These are phyloP conservation scores for Chloropsis cyanopogon DNA, from an alignment of 2,113 vertebrate species.

Conservation along the genomic window DNA sequence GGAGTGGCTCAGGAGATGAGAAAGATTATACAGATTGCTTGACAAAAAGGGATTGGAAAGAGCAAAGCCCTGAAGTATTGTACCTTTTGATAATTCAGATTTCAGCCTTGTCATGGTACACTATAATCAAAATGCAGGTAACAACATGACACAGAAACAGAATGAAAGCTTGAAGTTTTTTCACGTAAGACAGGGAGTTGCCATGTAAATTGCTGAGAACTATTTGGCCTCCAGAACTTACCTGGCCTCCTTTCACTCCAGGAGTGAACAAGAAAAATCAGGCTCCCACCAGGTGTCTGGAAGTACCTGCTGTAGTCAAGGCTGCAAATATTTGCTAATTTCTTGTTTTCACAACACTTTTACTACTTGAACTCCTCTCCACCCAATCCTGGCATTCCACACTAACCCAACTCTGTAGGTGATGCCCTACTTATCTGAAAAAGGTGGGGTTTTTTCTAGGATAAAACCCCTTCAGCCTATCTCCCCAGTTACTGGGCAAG, in stretches of 20 bases:
- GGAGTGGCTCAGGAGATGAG: background rate
- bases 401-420: background rate
- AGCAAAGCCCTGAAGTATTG: background rate
- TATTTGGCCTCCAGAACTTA: slow-evolving; percentile 11
- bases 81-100: background rate
- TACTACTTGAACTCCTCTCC: background rate
- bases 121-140: background rate
- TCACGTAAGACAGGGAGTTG: background rate
- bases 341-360: background rate
- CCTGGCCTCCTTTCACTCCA: background rate
- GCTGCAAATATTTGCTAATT: background rate
- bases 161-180: slow-evolving; percentile 33
- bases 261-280: background rate
- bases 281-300: background rate
- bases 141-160: background rate
- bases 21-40: background rate
- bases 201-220: slow-evolving; percentile 23
- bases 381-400: background rate
- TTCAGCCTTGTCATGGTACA: background rate
- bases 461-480: background rate
- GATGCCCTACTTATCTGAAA: background rate
- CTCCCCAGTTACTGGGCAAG: background rate
- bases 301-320: background rate
- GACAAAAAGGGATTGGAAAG: background rate
- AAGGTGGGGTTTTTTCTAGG: background rate